Base-by-base conservation (phyloP, 1,140 invertebrate species). In the Galleria mellonella region DNA sequence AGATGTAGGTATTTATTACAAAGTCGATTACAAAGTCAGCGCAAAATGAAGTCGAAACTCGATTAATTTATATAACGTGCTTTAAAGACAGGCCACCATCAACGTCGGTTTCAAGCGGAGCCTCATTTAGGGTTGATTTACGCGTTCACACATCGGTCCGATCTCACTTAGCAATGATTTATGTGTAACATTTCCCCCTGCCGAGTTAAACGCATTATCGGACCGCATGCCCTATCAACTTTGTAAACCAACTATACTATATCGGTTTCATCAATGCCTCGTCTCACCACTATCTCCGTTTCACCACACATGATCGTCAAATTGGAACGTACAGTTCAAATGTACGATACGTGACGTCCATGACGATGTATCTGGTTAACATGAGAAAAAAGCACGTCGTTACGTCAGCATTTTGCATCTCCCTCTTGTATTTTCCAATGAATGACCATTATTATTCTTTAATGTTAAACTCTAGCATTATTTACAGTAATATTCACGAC, bases 121-220 rank as follows among this genome's bases (percentile, higher is more conserved):
- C 56, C 73, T 82, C 79, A 72, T 83, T 83, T 78, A 76, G 70
- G 72, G 68, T 62, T 82, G 79, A 83, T 83, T 76, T 82, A 83
- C 75, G 70, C 64, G 77, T 78, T 83, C 75, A 76, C 77, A 83
- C 77, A 79, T 77, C 68, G 64, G 64, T 63, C 72, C 73, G 67
- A 82, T 83, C 79, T 81, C 79, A 78, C 76, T 83, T 78, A 81
- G 72, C 76, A 76, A 81, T 83, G 79, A 83, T 83, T 83, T 83
- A 82, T 82, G 62, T 65, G 47, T 61, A 63, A 72, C 78, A 78
- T 74, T 70, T 72, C 72, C 62, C 67, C 60, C 68, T 66, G 64
- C 64, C 69, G 69, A 73, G 74, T 72, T 79, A 72, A 73, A 64
- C 75, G 66, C 72, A 79, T 81, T 81, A 83, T 81, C 72, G 64